Conservation (phyloP, 2,797 vertebrate species). For the Lacerta agilis region DNA sequence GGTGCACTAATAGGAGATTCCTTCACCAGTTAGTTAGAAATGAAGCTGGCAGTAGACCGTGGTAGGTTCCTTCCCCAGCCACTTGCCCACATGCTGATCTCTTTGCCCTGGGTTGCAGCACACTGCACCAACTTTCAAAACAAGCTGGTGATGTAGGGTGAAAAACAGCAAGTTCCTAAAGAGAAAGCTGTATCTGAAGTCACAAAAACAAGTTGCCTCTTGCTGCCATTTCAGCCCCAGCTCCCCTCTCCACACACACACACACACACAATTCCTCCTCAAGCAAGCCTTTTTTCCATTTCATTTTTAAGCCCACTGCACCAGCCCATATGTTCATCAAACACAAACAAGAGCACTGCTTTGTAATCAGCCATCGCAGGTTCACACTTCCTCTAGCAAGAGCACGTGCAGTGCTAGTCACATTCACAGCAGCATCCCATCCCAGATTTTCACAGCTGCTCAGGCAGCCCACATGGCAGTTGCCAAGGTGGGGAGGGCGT, state of each 20-base stretch:
- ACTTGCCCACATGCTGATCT: not conserved
- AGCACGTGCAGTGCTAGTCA: not conserved
- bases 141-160: not conserved
- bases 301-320: not conserved
- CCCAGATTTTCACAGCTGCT: not conserved
- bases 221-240: not conserved
- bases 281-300: not conserved
- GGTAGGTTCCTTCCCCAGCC: fast-evolving
- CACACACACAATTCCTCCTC: not conserved
- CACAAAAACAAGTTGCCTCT: not conserved
- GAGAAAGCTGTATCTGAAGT: not conserved
- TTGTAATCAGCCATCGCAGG: not conserved
- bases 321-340: not conserved
- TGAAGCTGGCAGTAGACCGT: not conserved
- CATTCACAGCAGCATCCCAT: not conserved
- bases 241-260: too few relatives aligned
- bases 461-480: not conserved
- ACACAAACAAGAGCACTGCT: not conserved
- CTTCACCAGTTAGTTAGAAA: fast-evolving
- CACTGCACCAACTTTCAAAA: not conserved
- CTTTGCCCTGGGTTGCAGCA: not conserved
- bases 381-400: not conserved
- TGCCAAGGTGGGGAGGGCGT: not conserved
- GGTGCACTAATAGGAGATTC: not conserved
- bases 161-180: not conserved